A percentile compares a stretch with the other conserved stretches of the same genome.
phyloP scores from a whole-genome alignment of 2,888 invertebrate genomes.

The Tigriopus californicus region DNA sequence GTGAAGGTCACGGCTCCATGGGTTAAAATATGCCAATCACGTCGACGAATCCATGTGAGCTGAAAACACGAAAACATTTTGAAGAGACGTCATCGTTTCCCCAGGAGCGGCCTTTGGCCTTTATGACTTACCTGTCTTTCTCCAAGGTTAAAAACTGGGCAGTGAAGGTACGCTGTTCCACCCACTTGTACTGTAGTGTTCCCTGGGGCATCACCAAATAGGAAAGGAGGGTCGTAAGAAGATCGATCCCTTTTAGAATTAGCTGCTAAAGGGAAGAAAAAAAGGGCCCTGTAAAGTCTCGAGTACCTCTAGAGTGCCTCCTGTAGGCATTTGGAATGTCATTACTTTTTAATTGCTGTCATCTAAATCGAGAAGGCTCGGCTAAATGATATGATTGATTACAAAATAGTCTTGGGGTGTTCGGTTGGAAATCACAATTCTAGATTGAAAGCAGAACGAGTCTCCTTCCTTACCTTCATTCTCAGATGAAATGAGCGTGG shows the following conservation, averaged over 20 bases:
- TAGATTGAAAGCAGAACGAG: too few species aligned
- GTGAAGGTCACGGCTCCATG: slow-evolving; percentile 7
- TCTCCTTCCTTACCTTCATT: slow-evolving; percentile 1
- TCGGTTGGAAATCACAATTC: too few species aligned
- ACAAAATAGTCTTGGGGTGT: too few species aligned
- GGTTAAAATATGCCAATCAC: slow-evolving; percentile 14
- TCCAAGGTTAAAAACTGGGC: slow-evolving; percentile 7
- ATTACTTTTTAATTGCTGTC: too few species aligned
- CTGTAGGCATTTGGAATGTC: too few species aligned
- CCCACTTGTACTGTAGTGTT: slow-evolving; percentile 8
- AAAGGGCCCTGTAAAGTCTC: too few species aligned
- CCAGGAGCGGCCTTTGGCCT: background rate
- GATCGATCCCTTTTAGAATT: too few species aligned
- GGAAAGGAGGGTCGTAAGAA: background rate
- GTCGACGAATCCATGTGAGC: slow-evolving; percentile 6
- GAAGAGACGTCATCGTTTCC: background rate
- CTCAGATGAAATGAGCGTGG: background rate
- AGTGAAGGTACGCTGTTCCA: slow-evolving; percentile 7
- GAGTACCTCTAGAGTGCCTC: too few species aligned
- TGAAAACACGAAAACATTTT: background rate
- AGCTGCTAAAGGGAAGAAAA: too few species aligned
- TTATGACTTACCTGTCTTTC: slow-evolving; percentile 3
- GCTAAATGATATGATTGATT: too few species aligned
- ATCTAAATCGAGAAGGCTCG: too few species aligned
- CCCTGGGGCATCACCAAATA: background rate